These are phyloP conservation scores for Pseudeuparius sepicola DNA, from an alignment of 2,888 invertebrate genomes.

Conservation along the genomic window DNA sequence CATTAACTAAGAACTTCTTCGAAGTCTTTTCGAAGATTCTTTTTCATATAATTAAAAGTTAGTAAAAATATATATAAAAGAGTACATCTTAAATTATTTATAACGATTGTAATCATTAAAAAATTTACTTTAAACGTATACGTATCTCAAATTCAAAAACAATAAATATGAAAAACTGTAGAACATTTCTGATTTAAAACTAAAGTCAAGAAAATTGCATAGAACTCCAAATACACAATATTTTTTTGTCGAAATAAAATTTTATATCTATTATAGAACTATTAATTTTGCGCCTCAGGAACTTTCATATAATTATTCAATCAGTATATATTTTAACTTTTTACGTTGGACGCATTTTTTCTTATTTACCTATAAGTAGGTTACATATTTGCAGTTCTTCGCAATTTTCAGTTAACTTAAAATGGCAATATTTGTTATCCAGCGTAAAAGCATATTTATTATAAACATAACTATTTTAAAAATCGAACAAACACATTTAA, in stretches of 20 bases:
- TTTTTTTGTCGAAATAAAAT: too few relatives aligned
- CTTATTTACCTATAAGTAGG: too few relatives aligned
- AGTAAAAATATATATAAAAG: constrained; percentile 21
- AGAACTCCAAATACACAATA: too few relatives aligned
- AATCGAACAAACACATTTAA: constrained; percentile 26
- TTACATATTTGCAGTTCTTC: too few relatives aligned
- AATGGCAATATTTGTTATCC: constrained; percentile 18
- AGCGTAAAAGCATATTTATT: constrained; percentile 17
- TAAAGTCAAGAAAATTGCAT: constrained; percentile 8
- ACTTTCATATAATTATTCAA: too few relatives aligned
- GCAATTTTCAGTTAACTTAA: constrained; percentile 5
- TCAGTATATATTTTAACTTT: too few relatives aligned
- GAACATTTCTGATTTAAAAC: constrained; percentile 17
- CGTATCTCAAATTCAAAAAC: constrained; percentile 13
- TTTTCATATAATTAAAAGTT: constrained; percentile 17
- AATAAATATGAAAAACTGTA: constrained; percentile 21
- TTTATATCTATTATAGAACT: too few relatives aligned
- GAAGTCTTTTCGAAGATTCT: constrained; percentile 17
- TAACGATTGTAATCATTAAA: too few relatives aligned
- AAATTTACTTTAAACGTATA: constrained; percentile 21
- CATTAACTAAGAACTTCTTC: constrained; percentile 16
- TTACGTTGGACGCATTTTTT: too few relatives aligned
- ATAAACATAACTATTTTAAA: too few relatives aligned
- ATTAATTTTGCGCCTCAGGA: too few relatives aligned
- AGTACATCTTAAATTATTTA: constrained; percentile 19